Evolutionary conservation across 2,797 vertebrate species (phyloP).

Genomic region (Sparidentex hasta): DNA sequence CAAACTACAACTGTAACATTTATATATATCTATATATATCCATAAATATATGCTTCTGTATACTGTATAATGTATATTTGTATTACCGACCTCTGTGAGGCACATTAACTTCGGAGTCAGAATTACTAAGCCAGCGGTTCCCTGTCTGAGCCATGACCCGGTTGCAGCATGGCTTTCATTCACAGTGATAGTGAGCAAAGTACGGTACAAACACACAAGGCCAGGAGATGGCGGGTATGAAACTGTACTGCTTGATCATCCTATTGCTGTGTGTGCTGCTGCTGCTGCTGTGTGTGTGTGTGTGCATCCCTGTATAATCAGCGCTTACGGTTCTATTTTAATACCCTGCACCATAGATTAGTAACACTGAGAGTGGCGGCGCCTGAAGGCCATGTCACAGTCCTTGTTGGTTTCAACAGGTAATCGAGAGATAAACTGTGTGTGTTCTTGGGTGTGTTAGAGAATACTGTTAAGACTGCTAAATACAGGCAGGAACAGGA

Average conservation of each 20-base stretch:
- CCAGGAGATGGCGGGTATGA: conserved; percentile 15
- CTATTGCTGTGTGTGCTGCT: conserved; percentile 58
- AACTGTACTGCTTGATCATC: conserved; percentile 53
- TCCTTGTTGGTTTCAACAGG: conserved; percentile 41
- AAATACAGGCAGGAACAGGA: conserved; percentile 38
- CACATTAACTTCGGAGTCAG: conserved; percentile 49
- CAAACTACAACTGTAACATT: conserved; percentile 41
- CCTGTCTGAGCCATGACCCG: conserved; percentile 45
- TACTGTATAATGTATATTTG: conserved; percentile 41
- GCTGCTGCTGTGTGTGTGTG: conserved; percentile 33
- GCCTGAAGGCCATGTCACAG: conserved; percentile 41
- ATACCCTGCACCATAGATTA: conserved; percentile 71
- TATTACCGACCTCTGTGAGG: conserved; percentile 66
- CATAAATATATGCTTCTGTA: conserved; percentile 56
- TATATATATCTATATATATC: conserved; percentile 35
- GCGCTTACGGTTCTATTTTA: conserved; percentile 48
- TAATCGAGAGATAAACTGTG: conserved; percentile 25
- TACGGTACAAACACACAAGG: conserved; percentile 36
- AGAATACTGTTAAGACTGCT: conserved; percentile 52
- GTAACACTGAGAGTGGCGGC: conserved; percentile 68
- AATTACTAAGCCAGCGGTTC: conserved; percentile 49
- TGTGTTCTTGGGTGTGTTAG: conserved; percentile 23
- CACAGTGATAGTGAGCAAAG: conserved; percentile 73
- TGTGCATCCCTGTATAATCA: conserved; percentile 62
- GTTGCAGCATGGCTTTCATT: conserved; percentile 60